Percentiles rank a stretch among this genome's conserved stretches.
phyloP scores from a whole-genome alignment of 2,797 vertebrate genomes.

The Acanthurus lineatus region DNA sequence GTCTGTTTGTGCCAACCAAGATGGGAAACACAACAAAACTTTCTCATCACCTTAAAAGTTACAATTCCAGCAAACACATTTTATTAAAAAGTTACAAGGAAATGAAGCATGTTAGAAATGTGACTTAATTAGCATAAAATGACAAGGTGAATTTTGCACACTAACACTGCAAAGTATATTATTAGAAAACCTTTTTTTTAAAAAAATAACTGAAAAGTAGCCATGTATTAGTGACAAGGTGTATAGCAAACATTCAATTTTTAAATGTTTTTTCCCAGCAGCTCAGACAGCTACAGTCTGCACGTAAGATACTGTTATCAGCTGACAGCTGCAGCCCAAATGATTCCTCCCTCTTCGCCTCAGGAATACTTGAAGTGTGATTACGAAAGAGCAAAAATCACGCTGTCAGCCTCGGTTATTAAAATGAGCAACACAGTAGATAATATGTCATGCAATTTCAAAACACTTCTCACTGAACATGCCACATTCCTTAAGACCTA shows the following conservation, averaged over 20 bases:
- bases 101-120: neutral
- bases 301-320: conserved; percentile 29
- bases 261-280: neutral
- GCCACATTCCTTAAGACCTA: conserved; percentile 32
- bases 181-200: neutral
- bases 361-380: conserved; percentile 37
- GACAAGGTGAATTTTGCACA: neutral
- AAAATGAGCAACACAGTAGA: conserved; percentile 39
- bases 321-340: conserved; percentile 40
- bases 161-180: neutral
- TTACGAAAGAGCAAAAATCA: conserved; percentile 39
- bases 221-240: conserved; percentile 4
- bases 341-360: conserved; percentile 34
- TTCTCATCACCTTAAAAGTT: too few species aligned
- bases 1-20: too few species aligned
- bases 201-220: conserved; percentile 7
- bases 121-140: neutral
- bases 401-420: conserved; percentile 48
- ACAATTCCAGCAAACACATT: too few species aligned
- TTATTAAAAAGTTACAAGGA: too few species aligned
- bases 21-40: too few species aligned
- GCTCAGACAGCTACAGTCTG: conserved; percentile 27
- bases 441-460: conserved; percentile 43
- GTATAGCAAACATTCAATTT: conserved; percentile 5
- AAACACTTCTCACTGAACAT: conserved; percentile 49